phyloP scores from a whole-genome alignment of 2,888 invertebrate genomes.

The Scaptomyza polygonia region DNA sequence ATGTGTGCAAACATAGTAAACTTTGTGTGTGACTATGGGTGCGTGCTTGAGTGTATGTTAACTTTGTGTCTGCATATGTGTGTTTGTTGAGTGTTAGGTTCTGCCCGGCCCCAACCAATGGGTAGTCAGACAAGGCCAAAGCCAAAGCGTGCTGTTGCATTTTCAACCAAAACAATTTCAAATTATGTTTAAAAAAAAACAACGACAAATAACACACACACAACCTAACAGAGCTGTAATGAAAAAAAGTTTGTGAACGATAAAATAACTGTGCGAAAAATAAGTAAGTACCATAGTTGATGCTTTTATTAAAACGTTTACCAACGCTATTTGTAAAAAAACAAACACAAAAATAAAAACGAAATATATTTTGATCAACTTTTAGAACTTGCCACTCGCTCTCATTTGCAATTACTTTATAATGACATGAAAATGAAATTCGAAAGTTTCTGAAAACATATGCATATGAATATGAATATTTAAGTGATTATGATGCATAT shows the following conservation, averaged over 20 bases:
- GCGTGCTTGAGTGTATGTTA: conserved; percentile 46
- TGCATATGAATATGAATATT: neutral
- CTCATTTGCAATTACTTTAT: conserved; percentile 24
- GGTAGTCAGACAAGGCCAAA: conserved; percentile 60
- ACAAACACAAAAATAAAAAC: neutral
- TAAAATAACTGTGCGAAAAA: conserved; percentile 70
- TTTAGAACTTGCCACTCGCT: conserved; percentile 45
- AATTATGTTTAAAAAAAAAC: conserved; percentile 61
- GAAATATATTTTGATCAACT: conserved; percentile 50
- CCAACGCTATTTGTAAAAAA: conserved; percentile 43
- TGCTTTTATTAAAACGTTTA: conserved; percentile 69
- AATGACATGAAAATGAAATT: neutral
- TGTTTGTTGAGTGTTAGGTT: conserved; percentile 3
- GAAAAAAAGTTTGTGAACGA: conserved; percentile 67
- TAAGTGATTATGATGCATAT: neutral
- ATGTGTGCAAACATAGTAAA: conserved; percentile 21
- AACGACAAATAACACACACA: conserved; percentile 21
- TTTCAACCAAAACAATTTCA: conserved; percentile 71
- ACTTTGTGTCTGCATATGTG: neutral
- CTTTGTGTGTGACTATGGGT: conserved; percentile 49
- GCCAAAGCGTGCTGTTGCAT: conserved; percentile 66
- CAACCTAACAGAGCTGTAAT: conserved; percentile 45
- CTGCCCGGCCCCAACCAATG: conserved; percentile 6
- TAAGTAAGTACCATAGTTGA: conserved; percentile 56
- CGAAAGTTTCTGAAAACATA: neutral